Percentiles rank a stretch among this genome's conserved stretches.
Evolutionary conservation across 2,888 invertebrate genomes (phyloP).

Genomic region (Agrotis clavis): DNA sequence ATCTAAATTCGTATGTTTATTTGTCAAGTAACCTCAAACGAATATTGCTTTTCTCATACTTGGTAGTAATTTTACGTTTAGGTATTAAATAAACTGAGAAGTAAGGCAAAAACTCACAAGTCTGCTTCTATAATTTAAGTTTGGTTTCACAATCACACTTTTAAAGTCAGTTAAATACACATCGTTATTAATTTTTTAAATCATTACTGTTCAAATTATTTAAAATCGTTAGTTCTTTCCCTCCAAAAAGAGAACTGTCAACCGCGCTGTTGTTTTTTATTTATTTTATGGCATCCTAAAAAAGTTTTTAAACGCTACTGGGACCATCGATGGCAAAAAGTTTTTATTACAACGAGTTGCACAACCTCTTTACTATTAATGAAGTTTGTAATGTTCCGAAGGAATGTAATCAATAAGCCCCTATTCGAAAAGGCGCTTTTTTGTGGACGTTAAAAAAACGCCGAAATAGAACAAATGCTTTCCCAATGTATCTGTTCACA

Average conservation of each 20-base stretch:
- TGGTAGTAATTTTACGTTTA: neutral
- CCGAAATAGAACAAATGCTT: no score
- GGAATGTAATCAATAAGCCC: neutral
- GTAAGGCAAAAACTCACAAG: neutral
- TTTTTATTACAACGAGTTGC: constrained; percentile 20
- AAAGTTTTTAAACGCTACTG: constrained; percentile 23
- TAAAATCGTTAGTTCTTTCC: neutral
- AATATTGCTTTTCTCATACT: neutral
- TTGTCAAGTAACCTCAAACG: neutral
- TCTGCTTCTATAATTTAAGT: neutral
- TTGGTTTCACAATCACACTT: neutral
- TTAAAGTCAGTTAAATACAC: no score
- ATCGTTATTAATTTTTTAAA: no score
- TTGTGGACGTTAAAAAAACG: no score
- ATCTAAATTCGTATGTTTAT: constrained; percentile 1
- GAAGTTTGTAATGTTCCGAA: neutral
- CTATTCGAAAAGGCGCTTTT: no score
- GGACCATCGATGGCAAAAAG: constrained; percentile 15
- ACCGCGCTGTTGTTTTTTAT: neutral
- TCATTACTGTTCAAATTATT: neutral
- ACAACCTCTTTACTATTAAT: constrained; percentile 5
- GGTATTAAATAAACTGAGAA: neutral
- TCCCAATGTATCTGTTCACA: no score
- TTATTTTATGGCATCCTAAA: constrained; percentile 27
- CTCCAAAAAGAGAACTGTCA: constrained; percentile 23